Conservation (phyloP, 2,113 vertebrate species). For the Rhabdornis inornatus region DNA sequence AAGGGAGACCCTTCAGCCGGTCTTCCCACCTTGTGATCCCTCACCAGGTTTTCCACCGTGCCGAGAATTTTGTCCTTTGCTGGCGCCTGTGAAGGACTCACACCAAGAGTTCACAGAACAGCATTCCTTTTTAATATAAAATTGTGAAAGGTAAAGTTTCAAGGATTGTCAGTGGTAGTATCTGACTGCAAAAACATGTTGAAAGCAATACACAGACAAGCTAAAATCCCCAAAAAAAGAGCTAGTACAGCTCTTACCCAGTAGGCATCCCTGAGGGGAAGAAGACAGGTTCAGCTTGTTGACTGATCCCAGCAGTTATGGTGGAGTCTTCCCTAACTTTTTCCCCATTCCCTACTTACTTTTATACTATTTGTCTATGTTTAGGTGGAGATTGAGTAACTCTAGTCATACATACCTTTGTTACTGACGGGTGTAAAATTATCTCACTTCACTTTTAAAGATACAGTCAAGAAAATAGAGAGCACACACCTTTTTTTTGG, state of each 20-base stretch:
- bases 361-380: background rate
- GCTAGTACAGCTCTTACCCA: background rate
- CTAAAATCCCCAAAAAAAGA: background rate
- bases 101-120: background rate
- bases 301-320: background rate
- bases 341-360: background rate
- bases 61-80: background rate
- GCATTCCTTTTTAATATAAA: background rate
- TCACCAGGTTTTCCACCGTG: background rate
- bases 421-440: background rate
- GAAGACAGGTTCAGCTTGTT: background rate
- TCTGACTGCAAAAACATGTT: background rate
- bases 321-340: background rate
- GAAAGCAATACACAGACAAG: background rate
- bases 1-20: background rate
- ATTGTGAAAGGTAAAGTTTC: background rate
- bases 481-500: too few species aligned
- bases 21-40: background rate
- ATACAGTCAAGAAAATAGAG: background rate
- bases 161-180: background rate
- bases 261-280: fast-evolving
- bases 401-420: background rate
- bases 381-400: background rate
- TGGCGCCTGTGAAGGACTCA: background rate
- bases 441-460: background rate